Evolutionary conservation across 1,140 invertebrate genomes (phyloP), one percentile per base, ranked within the genome.

Genomic region (Drosophila parabipectinata): DNA sequence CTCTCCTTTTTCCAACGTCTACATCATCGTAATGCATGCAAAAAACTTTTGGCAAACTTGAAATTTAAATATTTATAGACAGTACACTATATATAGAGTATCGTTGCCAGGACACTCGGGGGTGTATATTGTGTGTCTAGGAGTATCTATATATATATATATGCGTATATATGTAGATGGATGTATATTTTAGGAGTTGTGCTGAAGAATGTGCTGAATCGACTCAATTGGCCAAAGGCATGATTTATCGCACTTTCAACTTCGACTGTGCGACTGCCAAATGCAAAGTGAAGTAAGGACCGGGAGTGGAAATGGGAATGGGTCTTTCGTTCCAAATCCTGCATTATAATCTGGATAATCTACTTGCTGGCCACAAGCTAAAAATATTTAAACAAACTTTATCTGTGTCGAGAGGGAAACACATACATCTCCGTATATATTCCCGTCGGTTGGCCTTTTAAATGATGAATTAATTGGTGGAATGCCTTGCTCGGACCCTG

Each of bases 31-130:
- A 87, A 87, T 88, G 83, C 84, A 88, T 88, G 83, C 83, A 83
- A 88, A 87, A 88, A 88, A 88, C 84, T 88, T 88, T 87, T 87
- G 78, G 76, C 83, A 87, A 88, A 88, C 83, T 88, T 88, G 79
- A 88, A 88, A 88, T 88, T 88, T 88, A 88, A 88, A 88, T 88
- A 88, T 88, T 88, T 88, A 88, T 88, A 88, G 83, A 88, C 83
- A 83, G 60, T 72, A 74, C 72, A 37, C 34, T 12, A 12, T 87
- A 87, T 88, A 87, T 83, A 88, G 79, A 79, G 60, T 68, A 77
- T 72, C 79, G 76, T 72, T 83, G 74, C 64, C 34, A 21, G 12
- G 59, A 47, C 45, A 60, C 41, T 24, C 56, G 62, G 51, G 51
- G 8, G 12, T 44, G 37, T 41, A 54, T 63, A 74, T 53, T 64